phyloP scores from a whole-genome alignment of 2,797 vertebrate genomes.

The Menidia menidia region DNA sequence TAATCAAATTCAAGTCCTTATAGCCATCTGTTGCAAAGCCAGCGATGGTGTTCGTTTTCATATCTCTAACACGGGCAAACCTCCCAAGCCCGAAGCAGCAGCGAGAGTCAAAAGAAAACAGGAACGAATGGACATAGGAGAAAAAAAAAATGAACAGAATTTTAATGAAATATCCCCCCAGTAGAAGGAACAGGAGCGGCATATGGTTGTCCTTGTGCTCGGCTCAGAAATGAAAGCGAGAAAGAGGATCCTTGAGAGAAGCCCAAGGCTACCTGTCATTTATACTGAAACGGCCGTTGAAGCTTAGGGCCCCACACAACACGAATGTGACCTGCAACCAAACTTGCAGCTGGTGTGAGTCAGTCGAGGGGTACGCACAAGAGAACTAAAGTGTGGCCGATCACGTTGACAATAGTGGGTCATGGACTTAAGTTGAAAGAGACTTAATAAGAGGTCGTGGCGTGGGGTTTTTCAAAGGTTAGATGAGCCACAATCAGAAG shows the following conservation, averaged over 20 bases:
- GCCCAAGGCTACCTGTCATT: conserved; percentile 65
- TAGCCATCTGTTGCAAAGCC: conserved; percentile 65
- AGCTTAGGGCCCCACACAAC: conserved; percentile 51
- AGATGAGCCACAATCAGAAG: not conserved
- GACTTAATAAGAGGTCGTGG: not conserved
- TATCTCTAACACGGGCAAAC: conserved; percentile 42
- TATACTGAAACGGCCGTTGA: conserved; percentile 53
- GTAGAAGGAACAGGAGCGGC: conserved; percentile 37
- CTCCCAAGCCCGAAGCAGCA: conserved; percentile 50
- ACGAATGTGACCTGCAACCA: conserved; percentile 38
- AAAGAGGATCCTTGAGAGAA: conserved; percentile 49
- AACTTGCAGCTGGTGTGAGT: conserved; percentile 43
- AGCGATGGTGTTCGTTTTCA: conserved; percentile 53
- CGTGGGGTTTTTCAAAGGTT: conserved; percentile 26
- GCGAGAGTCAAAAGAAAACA: conserved; percentile 34
- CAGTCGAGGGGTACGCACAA: conserved; percentile 33
- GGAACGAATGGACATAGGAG: conserved; percentile 5
- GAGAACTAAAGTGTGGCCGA: conserved; percentile 12
- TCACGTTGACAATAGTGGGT: conserved; percentile 23
- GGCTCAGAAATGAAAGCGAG: conserved; percentile 32
- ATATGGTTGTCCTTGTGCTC: conserved; percentile 50
- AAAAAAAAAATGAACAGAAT: conserved; percentile 23
- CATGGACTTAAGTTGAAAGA: conserved; percentile 1
- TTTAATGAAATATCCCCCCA: conserved; percentile 48
- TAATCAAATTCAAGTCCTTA: conserved; percentile 51